Evolutionary conservation across 2,888 invertebrate species (phyloP).

Genomic region (Sympetrum striolatum): DNA sequence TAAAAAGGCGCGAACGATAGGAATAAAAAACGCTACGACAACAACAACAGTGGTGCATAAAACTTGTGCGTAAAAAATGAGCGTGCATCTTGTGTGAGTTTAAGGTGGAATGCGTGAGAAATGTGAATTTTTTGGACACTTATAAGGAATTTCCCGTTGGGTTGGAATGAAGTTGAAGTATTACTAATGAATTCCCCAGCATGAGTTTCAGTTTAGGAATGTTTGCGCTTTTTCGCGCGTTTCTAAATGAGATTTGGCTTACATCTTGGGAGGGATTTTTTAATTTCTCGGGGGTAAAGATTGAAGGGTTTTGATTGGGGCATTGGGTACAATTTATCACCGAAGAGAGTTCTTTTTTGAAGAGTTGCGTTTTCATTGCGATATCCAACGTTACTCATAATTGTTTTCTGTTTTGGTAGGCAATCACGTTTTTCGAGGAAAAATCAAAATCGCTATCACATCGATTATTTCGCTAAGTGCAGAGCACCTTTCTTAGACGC

Average conservation of each 20-base stretch:
- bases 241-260: not conserved
- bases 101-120: conserved; percentile 5
- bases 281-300: not conserved
- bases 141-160: not conserved
- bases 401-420: not conserved
- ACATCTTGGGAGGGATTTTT: not conserved
- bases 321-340: not conserved
- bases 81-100: conserved; percentile 10
- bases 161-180: not conserved
- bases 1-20: conserved; percentile 37
- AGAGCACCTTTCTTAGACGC: too few species aligned
- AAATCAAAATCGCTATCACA: not conserved
- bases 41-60: conserved; percentile 41
- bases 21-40: conserved; percentile 41
- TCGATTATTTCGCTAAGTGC: not conserved
- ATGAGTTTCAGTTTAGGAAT: not conserved
- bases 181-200: not conserved
- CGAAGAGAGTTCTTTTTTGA: not conserved
- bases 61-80: conserved; percentile 42
- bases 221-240: not conserved
- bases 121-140: not conserved
- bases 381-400: not conserved
- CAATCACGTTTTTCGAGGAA: not conserved
- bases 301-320: not conserved
- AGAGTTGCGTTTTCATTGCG: not conserved